Evolutionary conservation across 2,113 vertebrate genomes (phyloP).

Genomic region (Taxidea taxus): DNA sequence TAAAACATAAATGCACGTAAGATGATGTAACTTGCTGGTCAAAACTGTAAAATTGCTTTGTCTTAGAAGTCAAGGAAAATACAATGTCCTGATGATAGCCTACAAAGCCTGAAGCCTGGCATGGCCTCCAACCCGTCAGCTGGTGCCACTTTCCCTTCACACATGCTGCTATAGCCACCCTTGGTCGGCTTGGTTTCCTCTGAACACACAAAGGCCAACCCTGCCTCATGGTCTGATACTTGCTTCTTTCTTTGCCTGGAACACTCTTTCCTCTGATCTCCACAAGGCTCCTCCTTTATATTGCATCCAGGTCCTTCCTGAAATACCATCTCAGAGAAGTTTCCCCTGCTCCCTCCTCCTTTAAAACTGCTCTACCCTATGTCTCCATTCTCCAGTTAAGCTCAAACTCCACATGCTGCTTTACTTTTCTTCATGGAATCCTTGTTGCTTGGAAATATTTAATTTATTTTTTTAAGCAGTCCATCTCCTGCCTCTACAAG

Average conservation of each 20-base stretch:
- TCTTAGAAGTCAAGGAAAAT: not conserved
- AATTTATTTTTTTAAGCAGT: not conserved
- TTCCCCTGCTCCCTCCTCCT: not conserved
- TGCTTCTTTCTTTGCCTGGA: not conserved
- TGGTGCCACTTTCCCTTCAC: not conserved
- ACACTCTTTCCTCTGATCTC: not conserved
- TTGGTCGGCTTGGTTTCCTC: not conserved
- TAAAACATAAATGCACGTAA: not conserved
- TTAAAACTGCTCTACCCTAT: not conserved
- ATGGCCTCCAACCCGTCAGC: fast-evolving
- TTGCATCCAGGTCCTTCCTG: not conserved
- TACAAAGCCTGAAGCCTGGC: too few species aligned
- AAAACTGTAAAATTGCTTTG: not conserved
- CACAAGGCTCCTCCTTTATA: not conserved
- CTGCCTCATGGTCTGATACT: fast-evolving
- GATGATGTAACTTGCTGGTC: not conserved
- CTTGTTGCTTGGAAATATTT: not conserved
- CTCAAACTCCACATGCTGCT: not conserved
- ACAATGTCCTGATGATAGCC: not conserved
- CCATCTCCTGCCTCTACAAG: not conserved
- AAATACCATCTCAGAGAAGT: not conserved
- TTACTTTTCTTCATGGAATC: not conserved
- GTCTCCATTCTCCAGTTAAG: not conserved
- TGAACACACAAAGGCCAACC: too few species aligned
- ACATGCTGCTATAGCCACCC: too few species aligned